These are phyloP conservation scores for Istiophorus platypterus DNA, from an alignment of 2,113 vertebrate species.

Conservation along the genomic window DNA sequence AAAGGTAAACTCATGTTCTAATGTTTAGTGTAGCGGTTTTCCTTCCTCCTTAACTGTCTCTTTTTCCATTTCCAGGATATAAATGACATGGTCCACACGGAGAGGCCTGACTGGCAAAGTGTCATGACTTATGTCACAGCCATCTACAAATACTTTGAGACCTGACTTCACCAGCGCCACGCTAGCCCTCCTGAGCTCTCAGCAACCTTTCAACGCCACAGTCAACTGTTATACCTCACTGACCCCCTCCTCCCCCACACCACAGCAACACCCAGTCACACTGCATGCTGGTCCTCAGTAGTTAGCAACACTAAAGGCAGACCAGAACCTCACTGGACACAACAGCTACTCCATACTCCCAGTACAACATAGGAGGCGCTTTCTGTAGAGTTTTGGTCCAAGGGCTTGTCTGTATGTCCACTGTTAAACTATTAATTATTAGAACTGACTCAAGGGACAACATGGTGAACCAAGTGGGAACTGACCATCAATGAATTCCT, in stretches of 20 bases:
- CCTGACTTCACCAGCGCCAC: constrained; percentile 83
- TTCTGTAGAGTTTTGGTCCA: constrained; percentile 17
- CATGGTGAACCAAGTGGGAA: constrained; percentile 15
- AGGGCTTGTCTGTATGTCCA: constrained; percentile 31
- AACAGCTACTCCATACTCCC: constrained; percentile 31
- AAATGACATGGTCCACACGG: constrained; percentile 95
- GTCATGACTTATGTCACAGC: constrained; percentile 98
- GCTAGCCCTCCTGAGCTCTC: constrained; percentile 36
- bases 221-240: constrained; percentile 63
- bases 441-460: background rate
- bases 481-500: background rate
- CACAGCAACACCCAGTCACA: constrained; percentile 24
- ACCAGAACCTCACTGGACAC: constrained; percentile 32
- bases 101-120: constrained; percentile 96
- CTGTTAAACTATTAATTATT: constrained; percentile 44
- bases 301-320: constrained; percentile 40
- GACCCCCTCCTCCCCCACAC: background rate
- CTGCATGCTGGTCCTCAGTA: constrained; percentile 29
- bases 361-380: background rate
- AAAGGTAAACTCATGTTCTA: background rate
- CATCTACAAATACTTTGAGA: constrained; percentile 99
- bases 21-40: background rate
- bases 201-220: constrained; percentile 24
- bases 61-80: constrained; percentile 87
- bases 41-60: background rate